These are phyloP conservation scores for Globodera ellingtonae DNA, from an alignment of 1,140 invertebrate species.

Conservation along the genomic window DNA sequence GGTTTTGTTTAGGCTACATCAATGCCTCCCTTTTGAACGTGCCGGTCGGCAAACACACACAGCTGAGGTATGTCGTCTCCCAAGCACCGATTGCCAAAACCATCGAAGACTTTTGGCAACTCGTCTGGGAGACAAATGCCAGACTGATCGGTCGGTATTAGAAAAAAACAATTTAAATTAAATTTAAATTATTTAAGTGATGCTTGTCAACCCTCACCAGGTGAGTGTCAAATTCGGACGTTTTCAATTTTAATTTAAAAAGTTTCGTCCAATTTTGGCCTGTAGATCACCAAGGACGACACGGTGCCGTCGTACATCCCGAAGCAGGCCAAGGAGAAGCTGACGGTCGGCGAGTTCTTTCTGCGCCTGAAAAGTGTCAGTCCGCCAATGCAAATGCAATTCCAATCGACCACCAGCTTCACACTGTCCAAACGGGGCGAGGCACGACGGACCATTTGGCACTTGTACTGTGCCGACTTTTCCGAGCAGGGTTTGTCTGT, in stretches of 20 bases:
- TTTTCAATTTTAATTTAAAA: constrained; percentile 6
- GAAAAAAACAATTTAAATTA: neutral
- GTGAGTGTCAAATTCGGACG: neutral
- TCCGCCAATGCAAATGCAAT: constrained; percentile 34
- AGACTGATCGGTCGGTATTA: constrained; percentile 73
- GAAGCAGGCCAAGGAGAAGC: constrained; percentile 50
- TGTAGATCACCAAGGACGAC: constrained; percentile 46
- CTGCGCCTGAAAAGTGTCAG: constrained; percentile 28
- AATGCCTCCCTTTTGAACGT: constrained; percentile 67
- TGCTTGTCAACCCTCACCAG: constrained; percentile 80
- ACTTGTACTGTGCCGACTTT: constrained; percentile 53
- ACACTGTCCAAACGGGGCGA: constrained; percentile 48
- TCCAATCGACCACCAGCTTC: constrained; percentile 57
- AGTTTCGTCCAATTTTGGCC: neutral
- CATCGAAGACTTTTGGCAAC: constrained; percentile 91
- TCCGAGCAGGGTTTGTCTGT: constrained; percentile 23
- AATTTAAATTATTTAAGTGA: constrained; percentile 69
- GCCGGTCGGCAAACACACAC: constrained; percentile 45
- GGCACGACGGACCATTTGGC: constrained; percentile 51
- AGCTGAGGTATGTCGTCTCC: constrained; percentile 66
- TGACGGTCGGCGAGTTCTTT: constrained; percentile 47
- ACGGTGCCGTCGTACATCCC: constrained; percentile 54
- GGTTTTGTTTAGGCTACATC: constrained; percentile 65
- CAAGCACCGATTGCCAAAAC: constrained; percentile 85
- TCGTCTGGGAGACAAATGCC: constrained; percentile 93